Conservation (phyloP, 2,113 vertebrate genomes). For the Axis porcinus region DNA sequence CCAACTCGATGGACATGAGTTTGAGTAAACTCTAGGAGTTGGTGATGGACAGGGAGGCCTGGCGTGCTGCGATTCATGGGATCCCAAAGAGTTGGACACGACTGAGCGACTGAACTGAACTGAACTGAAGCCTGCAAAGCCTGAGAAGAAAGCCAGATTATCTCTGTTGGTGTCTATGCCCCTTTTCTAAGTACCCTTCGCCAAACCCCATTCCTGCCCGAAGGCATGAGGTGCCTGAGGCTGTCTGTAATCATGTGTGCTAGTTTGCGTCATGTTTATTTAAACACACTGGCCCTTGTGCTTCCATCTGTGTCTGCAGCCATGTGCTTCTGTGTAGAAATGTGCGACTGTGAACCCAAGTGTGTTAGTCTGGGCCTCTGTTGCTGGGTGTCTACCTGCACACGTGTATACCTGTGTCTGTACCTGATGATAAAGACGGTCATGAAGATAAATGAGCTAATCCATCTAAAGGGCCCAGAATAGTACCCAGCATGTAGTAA, state of each 20-base stretch:
- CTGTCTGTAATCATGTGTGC: fast-evolving
- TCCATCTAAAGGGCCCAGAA: neutral
- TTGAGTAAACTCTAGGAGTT: too few relatives aligned
- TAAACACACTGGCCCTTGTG: neutral
- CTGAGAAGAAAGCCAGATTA: neutral
- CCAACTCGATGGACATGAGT: too few relatives aligned
- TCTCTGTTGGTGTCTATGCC: neutral
- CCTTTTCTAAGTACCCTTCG: neutral
- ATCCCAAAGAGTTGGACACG: too few relatives aligned
- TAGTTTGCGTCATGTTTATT: neutral
- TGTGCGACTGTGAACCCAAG: neutral
- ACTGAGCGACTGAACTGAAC: too few relatives aligned
- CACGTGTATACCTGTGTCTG: neutral
- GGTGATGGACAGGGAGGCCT: too few relatives aligned
- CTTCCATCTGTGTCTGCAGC: neutral
- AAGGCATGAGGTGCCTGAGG: neutral
- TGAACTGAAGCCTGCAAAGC: too few relatives aligned
- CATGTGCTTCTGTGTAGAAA: neutral
- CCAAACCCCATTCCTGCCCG: neutral
- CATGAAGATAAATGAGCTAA: neutral
- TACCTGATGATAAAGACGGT: neutral
- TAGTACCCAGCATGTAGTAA: neutral
- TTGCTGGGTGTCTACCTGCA: neutral
- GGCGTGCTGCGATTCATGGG: too few relatives aligned
- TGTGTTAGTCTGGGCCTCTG: neutral